These are phyloP conservation scores for Ivindomyrus marchei DNA, from an alignment of 2,113 vertebrate genomes.

Conservation along the genomic window DNA sequence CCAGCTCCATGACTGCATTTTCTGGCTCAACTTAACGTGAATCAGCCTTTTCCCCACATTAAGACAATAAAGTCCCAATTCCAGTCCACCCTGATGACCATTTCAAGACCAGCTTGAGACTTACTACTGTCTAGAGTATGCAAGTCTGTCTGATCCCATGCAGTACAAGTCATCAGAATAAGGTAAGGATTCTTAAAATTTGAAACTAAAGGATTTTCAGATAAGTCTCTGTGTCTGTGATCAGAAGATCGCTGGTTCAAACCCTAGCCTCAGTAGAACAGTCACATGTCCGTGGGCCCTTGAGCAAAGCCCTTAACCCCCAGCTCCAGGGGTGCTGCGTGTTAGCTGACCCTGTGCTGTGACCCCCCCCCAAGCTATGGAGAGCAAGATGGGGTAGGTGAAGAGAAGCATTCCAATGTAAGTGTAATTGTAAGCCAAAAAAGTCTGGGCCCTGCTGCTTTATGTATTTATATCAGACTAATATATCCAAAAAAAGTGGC, in stretches of 20 bases:
- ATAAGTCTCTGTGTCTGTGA: too few species aligned
- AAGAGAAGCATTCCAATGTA: too few species aligned
- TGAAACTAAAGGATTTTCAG: background rate
- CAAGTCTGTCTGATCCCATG: background rate
- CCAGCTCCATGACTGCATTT: conserved; percentile 39
- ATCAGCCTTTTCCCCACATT: conserved; percentile 39
- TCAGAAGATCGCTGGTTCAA: too few species aligned
- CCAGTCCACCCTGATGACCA: conserved; percentile 38
- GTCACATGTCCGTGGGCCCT: too few species aligned
- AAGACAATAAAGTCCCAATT: conserved; percentile 39
- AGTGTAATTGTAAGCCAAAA: background rate
- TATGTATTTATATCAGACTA: too few species aligned
- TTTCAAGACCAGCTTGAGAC: conserved; percentile 33
- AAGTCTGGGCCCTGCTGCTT: background rate
- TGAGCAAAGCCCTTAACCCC: too few species aligned
- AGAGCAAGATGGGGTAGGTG: too few species aligned
- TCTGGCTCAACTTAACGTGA: conserved; percentile 37
- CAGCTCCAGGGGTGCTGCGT: too few species aligned
- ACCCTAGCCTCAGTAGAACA: too few species aligned
- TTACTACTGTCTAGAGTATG: conserved; percentile 22
- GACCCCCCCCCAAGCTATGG: too few species aligned
- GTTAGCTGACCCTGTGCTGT: too few species aligned
- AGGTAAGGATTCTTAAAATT: background rate
- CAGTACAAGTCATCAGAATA: conserved; percentile 14
- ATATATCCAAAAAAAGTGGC: too few species aligned